Conservation (phyloP, 2,888 invertebrate species). For the Dysmachus trigonus region DNA sequence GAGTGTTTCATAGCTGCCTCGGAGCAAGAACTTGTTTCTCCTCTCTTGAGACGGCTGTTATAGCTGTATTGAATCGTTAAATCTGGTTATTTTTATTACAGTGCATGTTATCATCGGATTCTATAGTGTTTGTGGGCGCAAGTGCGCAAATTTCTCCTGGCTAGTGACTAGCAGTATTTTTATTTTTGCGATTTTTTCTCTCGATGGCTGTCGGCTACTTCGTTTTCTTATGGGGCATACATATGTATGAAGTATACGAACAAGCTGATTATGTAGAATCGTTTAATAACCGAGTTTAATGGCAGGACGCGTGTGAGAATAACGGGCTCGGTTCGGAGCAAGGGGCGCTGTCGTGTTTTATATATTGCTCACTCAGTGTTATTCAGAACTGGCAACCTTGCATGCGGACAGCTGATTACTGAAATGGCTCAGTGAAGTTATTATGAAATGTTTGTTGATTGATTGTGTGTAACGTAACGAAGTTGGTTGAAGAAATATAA, state of each 20-base stretch:
- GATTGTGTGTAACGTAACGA: constrained; percentile 37
- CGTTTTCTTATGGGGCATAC: background rate
- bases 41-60: background rate
- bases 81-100: background rate
- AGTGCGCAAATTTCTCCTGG: constrained; percentile 41
- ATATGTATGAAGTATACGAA: constrained; percentile 32
- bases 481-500: background rate
- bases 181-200: background rate
- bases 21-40: constrained; percentile 1
- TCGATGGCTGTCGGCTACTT: background rate
- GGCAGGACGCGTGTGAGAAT: background rate
- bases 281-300: constrained; percentile 41
- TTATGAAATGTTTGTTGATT: constrained; percentile 40
- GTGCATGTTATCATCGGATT: constrained; percentile 22
- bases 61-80: constrained; percentile 28
- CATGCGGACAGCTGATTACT: constrained; percentile 44
- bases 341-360: constrained; percentile 3
- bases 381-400: constrained; percentile 43
- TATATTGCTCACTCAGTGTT: constrained; percentile 33
- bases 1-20: background rate
- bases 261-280: constrained; percentile 39
- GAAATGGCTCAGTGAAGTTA: constrained; percentile 26
- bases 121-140: constrained; percentile 37
- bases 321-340: constrained; percentile 31
- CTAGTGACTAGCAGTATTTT: background rate